A percentile compares a stretch with the other conserved stretches of the same genome.
These are phyloP conservation scores for Grapholita molesta DNA, from an alignment of 1,140 invertebrate species.

Conservation along the genomic window DNA sequence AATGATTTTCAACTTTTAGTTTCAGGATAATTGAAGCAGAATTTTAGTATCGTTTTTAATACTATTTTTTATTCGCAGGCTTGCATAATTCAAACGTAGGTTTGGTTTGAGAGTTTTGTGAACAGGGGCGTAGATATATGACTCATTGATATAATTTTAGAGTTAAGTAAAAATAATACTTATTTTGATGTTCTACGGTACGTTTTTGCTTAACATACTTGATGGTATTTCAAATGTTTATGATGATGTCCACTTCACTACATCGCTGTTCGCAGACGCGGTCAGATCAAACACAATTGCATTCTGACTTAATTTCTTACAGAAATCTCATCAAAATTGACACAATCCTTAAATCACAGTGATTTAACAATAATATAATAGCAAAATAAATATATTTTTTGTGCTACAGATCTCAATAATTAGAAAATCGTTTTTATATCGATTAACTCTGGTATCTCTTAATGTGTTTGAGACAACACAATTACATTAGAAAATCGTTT, in stretches of 20 bases:
- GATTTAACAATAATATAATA: background rate
- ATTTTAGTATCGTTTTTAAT: background rate
- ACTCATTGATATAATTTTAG: too few species aligned
- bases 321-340: background rate
- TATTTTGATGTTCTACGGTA: too few species aligned
- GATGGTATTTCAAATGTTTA: too few species aligned
- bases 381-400: background rate
- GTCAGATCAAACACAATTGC: background rate
- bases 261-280: background rate
- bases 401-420: background rate
- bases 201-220: too few species aligned
- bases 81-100: background rate
- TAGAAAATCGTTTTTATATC: background rate
- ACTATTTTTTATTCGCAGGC: background rate
- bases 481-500: background rate
- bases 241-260: background rate
- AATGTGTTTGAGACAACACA: too few species aligned
- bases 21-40: background rate
- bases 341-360: background rate
- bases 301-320: background rate
- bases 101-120: background rate
- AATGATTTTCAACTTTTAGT: conserved; percentile 19
- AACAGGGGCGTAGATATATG: background rate
- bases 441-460: background rate
- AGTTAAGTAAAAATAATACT: too few species aligned